Percentiles rank a stretch among this genome's conserved stretches.
phyloP scores from a whole-genome alignment of 2,888 invertebrate species.

The Clunio marinus region DNA sequence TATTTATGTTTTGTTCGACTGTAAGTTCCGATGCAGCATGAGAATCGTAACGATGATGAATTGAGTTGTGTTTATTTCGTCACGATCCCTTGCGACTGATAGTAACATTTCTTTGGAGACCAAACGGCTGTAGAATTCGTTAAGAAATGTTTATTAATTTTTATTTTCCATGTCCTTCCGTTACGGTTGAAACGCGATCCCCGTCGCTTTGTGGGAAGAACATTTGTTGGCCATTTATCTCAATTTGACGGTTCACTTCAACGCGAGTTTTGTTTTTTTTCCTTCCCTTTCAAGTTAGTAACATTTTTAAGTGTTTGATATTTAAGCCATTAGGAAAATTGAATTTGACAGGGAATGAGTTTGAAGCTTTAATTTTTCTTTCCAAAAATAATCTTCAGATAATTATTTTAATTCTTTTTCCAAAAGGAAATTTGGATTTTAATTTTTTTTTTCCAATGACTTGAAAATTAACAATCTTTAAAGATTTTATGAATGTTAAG shows the following conservation, averaged over 20 bases:
- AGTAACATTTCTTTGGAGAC: neutral
- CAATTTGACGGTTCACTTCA: conserved; percentile 21
- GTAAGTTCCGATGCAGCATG: conserved; percentile 9
- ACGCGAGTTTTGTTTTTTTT: too few relatives aligned
- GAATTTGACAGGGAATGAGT: conserved; percentile 12
- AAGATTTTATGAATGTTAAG: too few relatives aligned
- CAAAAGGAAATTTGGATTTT: too few relatives aligned
- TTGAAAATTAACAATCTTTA: too few relatives aligned
- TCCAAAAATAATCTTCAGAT: too few relatives aligned
- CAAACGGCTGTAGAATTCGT: conserved; percentile 8
- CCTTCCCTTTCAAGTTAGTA: neutral
- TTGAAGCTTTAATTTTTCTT: neutral
- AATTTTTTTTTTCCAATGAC: too few relatives aligned
- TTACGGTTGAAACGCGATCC: neutral
- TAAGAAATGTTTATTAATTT: conserved; percentile 8
- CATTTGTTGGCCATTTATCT: conserved; percentile 30
- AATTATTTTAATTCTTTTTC: too few relatives aligned
- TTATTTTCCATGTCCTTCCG: conserved; percentile 29
- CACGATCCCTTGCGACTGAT: conserved; percentile 29
- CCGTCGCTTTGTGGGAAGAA: conserved; percentile 25
- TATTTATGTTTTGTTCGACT: neutral
- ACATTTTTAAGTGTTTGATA: conserved; percentile 25
- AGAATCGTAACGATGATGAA: conserved; percentile 33
- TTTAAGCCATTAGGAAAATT: conserved; percentile 4
- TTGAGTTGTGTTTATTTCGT: conserved; percentile 22